Percentiles rank a stretch among this genome's conserved stretches.
Conservation (phyloP, 2,888 invertebrate genomes). For the Aspidiotus destructor region DNA sequence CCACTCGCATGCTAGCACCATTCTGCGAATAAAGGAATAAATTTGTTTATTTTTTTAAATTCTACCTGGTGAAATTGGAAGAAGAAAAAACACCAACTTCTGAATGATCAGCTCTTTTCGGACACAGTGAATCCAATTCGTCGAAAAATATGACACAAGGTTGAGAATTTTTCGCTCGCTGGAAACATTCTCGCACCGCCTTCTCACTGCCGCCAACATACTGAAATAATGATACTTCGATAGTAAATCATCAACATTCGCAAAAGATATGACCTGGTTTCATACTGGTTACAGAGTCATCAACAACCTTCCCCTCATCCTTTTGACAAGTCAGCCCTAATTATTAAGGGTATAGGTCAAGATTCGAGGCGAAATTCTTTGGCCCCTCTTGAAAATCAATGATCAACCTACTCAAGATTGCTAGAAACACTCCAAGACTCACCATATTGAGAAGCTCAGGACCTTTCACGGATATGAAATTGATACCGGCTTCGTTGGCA, state of each 20-base stretch:
- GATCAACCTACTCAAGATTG: too few relatives aligned
- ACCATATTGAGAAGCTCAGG: constrained; percentile 97
- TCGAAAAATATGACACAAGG: constrained; percentile 99
- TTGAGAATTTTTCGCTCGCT: constrained; percentile 84
- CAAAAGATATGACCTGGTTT: background rate
- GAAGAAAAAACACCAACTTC: constrained; percentile 44
- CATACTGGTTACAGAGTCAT: background rate
- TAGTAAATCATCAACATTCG: background rate
- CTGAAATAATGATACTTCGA: constrained; percentile 44
- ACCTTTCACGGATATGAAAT: constrained; percentile 97
- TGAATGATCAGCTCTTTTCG: constrained; percentile 64
- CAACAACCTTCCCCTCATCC: background rate
- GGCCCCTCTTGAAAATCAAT: too few relatives aligned
- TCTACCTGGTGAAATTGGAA: background rate
- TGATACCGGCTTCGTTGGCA: constrained; percentile 96
- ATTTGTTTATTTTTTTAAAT: background rate
- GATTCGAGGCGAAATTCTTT: too few relatives aligned
- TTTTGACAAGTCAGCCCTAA: too few relatives aligned
- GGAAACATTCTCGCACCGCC: constrained; percentile 91
- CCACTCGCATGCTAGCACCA: constrained; percentile 53
- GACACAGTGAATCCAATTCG: constrained; percentile 92
- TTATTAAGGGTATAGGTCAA: too few relatives aligned
- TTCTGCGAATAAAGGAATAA: constrained; percentile 10
- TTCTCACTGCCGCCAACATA: constrained; percentile 98
- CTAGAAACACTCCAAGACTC: constrained; percentile 37